Evolutionary conservation across 1,140 invertebrate species (phyloP), one percentile per base, ranked within the genome.

Genomic region (Drosophila prosaltans): DNA sequence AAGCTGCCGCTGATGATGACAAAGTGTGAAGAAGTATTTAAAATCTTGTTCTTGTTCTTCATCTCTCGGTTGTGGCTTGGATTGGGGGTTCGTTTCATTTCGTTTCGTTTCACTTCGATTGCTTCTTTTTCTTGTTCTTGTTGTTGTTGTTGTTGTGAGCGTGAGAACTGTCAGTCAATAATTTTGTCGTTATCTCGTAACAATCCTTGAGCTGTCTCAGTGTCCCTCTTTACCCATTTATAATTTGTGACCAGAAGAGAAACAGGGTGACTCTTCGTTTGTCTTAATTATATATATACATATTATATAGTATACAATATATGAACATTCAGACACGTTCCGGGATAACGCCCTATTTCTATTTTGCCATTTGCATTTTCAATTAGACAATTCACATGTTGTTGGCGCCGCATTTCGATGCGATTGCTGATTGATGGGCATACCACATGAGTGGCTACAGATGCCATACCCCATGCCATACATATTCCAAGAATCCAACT

Each of bases 141-240:
- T 43, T 43, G 24, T 60, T 55, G 36, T n/a, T 11, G 9, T 39
- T 39, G 40, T 48, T 65, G 21, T 59, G 69, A 88, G 71, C 84
- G 84, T 88, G 84, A 89, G 84, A 89, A 88, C 74, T 84, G 84
- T 89, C 84, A 88, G 84, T 88, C 80, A 88, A 89, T 88, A 84
- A 89, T 80, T 89, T 84, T 75, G 68, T 80, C 84, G 76, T 83
- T 86, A 88, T 88, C 83, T 73, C 71, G 69, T 75, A 78, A 78
- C 77, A 83, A 89, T 88, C 80, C 84, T 88, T 88, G 84, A 89
- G 71, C 77, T 89, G 69, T 89, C 77, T 67, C 77, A 21, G 45
- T 51, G 45, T 51, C 45, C 45, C 45, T 51, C 45, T 51, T 51
- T 51, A 36, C 32, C 72, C 72, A 69, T 78, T 59, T 70, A 85